These are phyloP conservation scores for Leptinotarsa undecemlineata DNA, from an alignment of 1,140 invertebrate genomes.

Conservation along the genomic window DNA sequence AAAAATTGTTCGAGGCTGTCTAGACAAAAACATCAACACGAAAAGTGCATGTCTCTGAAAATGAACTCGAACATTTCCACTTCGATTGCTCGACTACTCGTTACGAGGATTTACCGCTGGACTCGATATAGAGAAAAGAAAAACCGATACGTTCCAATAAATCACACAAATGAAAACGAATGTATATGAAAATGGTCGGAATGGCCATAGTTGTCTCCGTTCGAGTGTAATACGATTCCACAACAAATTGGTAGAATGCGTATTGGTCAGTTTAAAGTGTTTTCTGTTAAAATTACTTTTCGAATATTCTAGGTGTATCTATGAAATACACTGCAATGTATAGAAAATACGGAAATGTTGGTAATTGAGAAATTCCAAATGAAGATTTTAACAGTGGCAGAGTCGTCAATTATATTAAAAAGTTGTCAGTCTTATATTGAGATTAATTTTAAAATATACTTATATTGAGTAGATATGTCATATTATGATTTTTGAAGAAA, in stretches of 20 bases:
- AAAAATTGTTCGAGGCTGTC: not conserved
- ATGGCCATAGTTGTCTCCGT: not conserved
- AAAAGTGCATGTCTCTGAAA: not conserved
- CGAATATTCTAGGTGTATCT: not conserved
- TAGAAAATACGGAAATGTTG: too few species aligned
- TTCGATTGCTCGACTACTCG: conserved; percentile 3
- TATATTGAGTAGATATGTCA: too few species aligned
- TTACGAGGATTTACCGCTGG: conserved; percentile 17
- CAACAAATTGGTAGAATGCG: not conserved
- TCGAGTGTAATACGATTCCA: not conserved
- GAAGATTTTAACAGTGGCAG: too few species aligned
- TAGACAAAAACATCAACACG: not conserved
- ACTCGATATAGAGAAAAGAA: conserved; percentile 11
- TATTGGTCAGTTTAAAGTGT: not conserved
- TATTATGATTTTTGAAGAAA: too few species aligned
- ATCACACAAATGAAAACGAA: conserved; percentile 20
- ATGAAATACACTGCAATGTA: too few species aligned
- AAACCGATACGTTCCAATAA: conserved; percentile 18
- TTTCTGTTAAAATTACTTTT: not conserved
- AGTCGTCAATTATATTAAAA: too few species aligned
- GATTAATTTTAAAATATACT: too few species aligned
- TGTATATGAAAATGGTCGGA: conserved; percentile 12
- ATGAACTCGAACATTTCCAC: conserved; percentile 8
- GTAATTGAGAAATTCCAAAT: too few species aligned
- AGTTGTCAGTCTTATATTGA: too few species aligned